Conservation (phyloP, 2,113 vertebrate genomes). For the Onychostruthus taczanowskii region DNA sequence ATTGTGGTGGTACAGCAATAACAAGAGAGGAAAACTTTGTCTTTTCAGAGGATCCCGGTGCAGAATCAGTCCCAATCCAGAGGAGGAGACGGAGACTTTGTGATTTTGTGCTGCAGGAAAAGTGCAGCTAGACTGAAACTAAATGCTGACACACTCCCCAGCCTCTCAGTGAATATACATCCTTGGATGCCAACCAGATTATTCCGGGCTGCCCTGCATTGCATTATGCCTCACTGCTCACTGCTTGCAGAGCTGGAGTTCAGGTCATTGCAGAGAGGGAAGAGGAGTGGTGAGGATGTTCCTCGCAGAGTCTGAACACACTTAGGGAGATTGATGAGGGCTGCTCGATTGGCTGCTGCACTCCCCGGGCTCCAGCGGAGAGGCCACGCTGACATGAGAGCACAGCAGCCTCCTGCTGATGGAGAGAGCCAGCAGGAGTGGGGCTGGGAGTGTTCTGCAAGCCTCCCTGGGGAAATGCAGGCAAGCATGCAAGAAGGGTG, state of each 20-base stretch:
- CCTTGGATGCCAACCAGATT: conserved; percentile 79
- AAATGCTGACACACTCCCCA: conserved; percentile 73
- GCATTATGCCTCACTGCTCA: conserved; percentile 72
- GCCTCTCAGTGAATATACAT: conserved; percentile 73
- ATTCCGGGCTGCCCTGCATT: conserved; percentile 71
- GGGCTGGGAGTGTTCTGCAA: not conserved
- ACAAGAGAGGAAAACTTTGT: conserved; percentile 46
- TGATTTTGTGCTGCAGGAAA: conserved; percentile 65
- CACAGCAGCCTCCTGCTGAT: not conserved
- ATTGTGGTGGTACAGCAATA: conserved; percentile 50
- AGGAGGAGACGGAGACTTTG: conserved; percentile 51
- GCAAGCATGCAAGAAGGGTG: not conserved
- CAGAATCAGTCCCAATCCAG: conserved; percentile 54
- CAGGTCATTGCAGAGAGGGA: conserved; percentile 69
- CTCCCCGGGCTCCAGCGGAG: not conserved
- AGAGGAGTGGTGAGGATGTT: conserved; percentile 49
- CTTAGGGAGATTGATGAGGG: conserved; percentile 51
- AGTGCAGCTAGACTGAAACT: conserved; percentile 72
- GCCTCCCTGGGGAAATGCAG: not conserved
- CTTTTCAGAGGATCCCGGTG: conserved; percentile 58
- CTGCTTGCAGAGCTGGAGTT: conserved; percentile 72
- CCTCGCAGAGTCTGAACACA: conserved; percentile 22
- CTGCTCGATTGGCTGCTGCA: conserved; percentile 58
- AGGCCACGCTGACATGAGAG: conserved; percentile 25
- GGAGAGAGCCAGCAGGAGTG: not conserved